Percentiles rank a stretch among this genome's conserved stretches.
These are phyloP conservation scores for Rhinichthys osculus DNA, from an alignment of 2,797 vertebrate genomes.

Conservation along the genomic window DNA sequence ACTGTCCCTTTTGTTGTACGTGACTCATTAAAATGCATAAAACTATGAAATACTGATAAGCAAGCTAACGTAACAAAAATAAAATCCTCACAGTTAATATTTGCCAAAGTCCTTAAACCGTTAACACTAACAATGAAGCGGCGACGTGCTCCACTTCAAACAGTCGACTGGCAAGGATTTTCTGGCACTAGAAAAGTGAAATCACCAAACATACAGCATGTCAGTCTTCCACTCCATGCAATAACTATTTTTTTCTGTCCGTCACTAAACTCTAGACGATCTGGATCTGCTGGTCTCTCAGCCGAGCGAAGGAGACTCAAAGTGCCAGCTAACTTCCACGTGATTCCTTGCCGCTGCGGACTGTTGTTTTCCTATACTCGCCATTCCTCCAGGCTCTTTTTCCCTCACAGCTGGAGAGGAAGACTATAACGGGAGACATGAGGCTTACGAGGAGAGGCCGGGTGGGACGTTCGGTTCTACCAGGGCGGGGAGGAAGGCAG, in stretches of 20 bases:
- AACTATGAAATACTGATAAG: constrained; percentile 81
- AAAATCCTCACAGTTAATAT: constrained; percentile 61
- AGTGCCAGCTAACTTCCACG: constrained; percentile 48
- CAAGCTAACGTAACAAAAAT: constrained; percentile 70
- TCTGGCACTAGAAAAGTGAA: constrained; percentile 57
- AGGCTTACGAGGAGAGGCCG: constrained; percentile 41
- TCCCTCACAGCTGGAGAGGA: constrained; percentile 54
- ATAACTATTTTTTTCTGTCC: constrained; percentile 39
- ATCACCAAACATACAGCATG: constrained; percentile 56
- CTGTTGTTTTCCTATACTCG: constrained; percentile 41
- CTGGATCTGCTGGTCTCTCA: constrained; percentile 45
- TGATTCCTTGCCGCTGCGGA: constrained; percentile 34
- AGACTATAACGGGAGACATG: constrained; percentile 53
- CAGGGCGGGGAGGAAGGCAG: constrained; percentile 95
- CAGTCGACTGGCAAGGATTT: constrained; percentile 51
- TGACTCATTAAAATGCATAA: constrained; percentile 72
- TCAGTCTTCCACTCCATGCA: constrained; percentile 50
- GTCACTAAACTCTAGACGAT: constrained; percentile 50
- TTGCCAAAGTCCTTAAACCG: constrained; percentile 65
- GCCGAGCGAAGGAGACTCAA: constrained; percentile 35
- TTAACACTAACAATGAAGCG: constrained; percentile 60
- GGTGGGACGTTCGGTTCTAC: constrained; percentile 75
- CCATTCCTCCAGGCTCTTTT: constrained; percentile 41
- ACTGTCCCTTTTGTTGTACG: constrained; percentile 69
- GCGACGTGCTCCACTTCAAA: constrained; percentile 61